A percentile compares a stretch with the other conserved stretches of the same genome.
Evolutionary conservation across 1,140 invertebrate genomes (phyloP).

Genomic region (Chrysopa pallens): DNA sequence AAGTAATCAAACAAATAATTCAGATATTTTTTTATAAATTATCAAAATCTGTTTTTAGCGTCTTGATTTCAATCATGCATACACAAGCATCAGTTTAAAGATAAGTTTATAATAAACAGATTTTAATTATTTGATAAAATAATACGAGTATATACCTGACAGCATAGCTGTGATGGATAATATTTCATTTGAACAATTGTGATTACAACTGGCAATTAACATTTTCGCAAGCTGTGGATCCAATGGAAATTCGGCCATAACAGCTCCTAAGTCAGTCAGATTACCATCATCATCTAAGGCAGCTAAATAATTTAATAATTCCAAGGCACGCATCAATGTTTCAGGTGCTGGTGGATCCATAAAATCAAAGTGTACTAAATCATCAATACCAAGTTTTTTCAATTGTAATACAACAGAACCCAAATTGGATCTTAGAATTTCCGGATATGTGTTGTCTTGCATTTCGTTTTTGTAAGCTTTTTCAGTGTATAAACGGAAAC

Average conservation of each 20-base stretch:
- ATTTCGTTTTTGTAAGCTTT: slow-evolving; percentile 98
- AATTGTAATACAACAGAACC: slow-evolving; percentile 93
- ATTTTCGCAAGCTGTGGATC: slow-evolving; percentile 99
- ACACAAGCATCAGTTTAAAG: too few species aligned
- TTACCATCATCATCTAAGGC: slow-evolving; percentile 95
- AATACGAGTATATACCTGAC: slow-evolving; percentile 55
- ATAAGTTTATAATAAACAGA: too few species aligned
- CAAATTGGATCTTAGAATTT: slow-evolving; percentile 93
- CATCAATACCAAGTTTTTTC: slow-evolving; percentile 98
- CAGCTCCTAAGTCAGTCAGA: slow-evolving; percentile 85
- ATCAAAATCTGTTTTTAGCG: too few species aligned
- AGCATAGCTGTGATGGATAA: slow-evolving; percentile 98
- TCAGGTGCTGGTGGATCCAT: slow-evolving; percentile 99
- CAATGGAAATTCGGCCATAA: slow-evolving; percentile 99
- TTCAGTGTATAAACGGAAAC: slow-evolving; percentile 96
- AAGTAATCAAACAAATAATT: too few species aligned
- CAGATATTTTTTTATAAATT: too few species aligned
- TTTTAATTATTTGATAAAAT: too few species aligned
- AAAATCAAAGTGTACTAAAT: slow-evolving; percentile 99
- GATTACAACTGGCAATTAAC: slow-evolving; percentile 91
- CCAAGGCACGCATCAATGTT: slow-evolving; percentile 97
- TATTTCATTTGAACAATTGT: slow-evolving; percentile 98
- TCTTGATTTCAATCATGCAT: too few species aligned
- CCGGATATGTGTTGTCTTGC: slow-evolving; percentile 99
- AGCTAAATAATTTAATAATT: slow-evolving; percentile 93